Conservation (phyloP, 92 coral and sea anemone species). For the Phenganax stokvisi region DNA sequence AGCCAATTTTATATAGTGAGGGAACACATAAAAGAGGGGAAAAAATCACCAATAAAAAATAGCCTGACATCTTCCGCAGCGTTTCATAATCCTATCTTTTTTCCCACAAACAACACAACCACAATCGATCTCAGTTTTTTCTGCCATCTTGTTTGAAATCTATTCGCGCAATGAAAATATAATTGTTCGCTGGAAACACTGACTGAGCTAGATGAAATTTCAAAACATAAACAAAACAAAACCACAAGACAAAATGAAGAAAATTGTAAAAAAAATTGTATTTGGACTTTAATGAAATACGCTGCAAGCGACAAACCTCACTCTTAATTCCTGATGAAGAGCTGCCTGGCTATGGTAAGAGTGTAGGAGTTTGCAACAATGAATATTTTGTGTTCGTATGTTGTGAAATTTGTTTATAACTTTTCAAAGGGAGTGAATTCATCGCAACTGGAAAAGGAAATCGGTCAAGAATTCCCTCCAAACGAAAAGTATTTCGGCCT, state of each 20-base stretch:
- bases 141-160: constrained; percentile 51
- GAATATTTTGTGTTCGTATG: neutral
- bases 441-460: constrained; percentile 96
- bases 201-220: neutral
- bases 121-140: neutral
- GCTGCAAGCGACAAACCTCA: constrained; percentile 8
- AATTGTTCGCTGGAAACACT: neutral
- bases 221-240: neutral
- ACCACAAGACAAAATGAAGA: neutral
- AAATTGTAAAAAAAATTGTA: neutral
- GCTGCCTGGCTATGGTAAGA: constrained; percentile 39
- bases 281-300: neutral
- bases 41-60: constrained; percentile 71
- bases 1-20: neutral
- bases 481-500: constrained; percentile 98
- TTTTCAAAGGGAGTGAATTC: constrained; percentile 79
- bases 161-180: neutral
- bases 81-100: constrained; percentile 64
- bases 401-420: constrained; percentile 11
- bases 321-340: constrained; percentile 37
- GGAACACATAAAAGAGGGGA: neutral
- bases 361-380: neutral
- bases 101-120: constrained; percentile 60
- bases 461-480: constrained; percentile 95
- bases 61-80: constrained; percentile 64